Evolutionary conservation across 2,888 invertebrate species (phyloP).

Genomic region (Caradrina clavipalpis): DNA sequence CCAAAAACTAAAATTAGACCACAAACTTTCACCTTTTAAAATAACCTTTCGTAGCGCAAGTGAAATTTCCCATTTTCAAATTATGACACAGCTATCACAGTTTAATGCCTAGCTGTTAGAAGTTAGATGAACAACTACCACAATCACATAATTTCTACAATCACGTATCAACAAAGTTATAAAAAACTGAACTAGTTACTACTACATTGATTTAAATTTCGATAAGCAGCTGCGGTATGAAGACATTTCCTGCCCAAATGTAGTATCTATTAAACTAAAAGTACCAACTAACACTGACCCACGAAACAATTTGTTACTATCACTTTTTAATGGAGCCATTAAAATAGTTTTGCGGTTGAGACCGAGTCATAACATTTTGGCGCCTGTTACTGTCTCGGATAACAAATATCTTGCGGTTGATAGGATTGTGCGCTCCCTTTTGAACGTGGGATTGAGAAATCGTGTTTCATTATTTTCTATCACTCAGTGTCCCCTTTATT

Average conservation of each 20-base stretch:
- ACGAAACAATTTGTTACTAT: slow-evolving; percentile 87
- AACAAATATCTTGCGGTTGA: slow-evolving; percentile 85
- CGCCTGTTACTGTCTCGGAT: slow-evolving; percentile 76
- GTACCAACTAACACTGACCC: slow-evolving; percentile 70
- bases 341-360: slow-evolving; percentile 86
- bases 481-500: slow-evolving; percentile 70
- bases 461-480: slow-evolving; percentile 75
- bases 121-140: slow-evolving; percentile 44
- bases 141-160: slow-evolving; percentile 39
- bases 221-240: slow-evolving; percentile 72
- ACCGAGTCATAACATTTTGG: slow-evolving; percentile 83
- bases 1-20: slow-evolving; percentile 10
- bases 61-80: slow-evolving; percentile 21
- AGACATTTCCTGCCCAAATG: slow-evolving; percentile 76
- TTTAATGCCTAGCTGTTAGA: background rate
- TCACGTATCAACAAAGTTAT: slow-evolving; percentile 46
- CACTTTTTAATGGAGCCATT: slow-evolving; percentile 88
- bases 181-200: slow-evolving; percentile 57
- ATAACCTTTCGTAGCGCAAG: slow-evolving; percentile 24
- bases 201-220: slow-evolving; percentile 65
- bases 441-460: slow-evolving; percentile 78
- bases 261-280: slow-evolving; percentile 68
- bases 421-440: slow-evolving; percentile 72
- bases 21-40: slow-evolving; percentile 47
- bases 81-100: slow-evolving; percentile 24